A percentile compares a stretch with the other conserved stretches of the same genome.
These are phyloP conservation scores for Phainopepla nitens DNA, from an alignment of 2,113 vertebrate species.

Conservation along the genomic window DNA sequence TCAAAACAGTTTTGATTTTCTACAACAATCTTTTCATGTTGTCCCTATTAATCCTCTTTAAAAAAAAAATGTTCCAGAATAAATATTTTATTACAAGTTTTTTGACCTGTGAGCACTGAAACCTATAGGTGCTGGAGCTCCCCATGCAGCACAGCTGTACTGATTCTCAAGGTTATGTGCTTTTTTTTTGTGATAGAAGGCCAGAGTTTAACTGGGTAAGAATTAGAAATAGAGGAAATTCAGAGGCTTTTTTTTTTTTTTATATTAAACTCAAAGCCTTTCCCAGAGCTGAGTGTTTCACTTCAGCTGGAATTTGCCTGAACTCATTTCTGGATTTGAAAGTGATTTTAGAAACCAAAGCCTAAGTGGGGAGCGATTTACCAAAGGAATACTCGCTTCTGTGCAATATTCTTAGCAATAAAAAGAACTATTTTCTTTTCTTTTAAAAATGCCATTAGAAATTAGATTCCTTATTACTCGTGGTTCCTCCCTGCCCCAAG, in stretches of 20 bases:
- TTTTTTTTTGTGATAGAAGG: constrained; percentile 9
- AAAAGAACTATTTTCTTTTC: neutral
- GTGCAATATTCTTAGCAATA: constrained; percentile 17
- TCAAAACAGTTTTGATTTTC: neutral
- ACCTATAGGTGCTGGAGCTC: neutral
- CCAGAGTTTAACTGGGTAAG: constrained; percentile 17
- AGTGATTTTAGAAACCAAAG: constrained; percentile 52
- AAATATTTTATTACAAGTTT: neutral
- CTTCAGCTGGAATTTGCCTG: constrained; percentile 48
- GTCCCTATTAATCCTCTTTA: neutral
- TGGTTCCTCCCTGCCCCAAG: neutral
- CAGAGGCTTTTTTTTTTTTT: constrained; percentile 29
- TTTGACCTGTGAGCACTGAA: neutral
- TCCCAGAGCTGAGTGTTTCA: constrained; percentile 39
- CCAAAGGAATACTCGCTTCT: neutral
- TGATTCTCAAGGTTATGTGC: neutral
- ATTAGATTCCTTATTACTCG: neutral
- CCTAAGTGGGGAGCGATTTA: constrained; percentile 20
- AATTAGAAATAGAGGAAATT: constrained; percentile 42
- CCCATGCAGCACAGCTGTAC: neutral
- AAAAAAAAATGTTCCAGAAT: neutral
- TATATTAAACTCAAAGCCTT: constrained; percentile 39
- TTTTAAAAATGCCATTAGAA: neutral
- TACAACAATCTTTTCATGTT: neutral
- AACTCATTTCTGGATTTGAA: constrained; percentile 57